Percentiles rank a stretch among this genome's conserved stretches.
phyloP scores from a whole-genome alignment of 2,797 vertebrate species.

The Alosa sapidissima region DNA sequence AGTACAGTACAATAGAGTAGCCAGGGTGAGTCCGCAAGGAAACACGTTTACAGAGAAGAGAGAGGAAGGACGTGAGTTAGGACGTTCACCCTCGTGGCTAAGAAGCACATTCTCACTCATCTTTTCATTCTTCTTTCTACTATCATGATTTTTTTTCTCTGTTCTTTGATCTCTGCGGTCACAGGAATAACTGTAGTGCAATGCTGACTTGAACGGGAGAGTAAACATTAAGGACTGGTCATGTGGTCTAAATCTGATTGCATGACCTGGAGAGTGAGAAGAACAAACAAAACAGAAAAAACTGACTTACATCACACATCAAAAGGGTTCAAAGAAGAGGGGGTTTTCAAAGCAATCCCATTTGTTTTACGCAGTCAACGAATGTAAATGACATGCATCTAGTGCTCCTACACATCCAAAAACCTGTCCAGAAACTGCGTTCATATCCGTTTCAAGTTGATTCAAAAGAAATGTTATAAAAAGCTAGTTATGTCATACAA shows the following conservation, averaged over 20 bases:
- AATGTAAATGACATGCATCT: conserved; percentile 64
- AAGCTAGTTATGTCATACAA: conserved; percentile 97
- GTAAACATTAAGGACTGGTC: conserved; percentile 20
- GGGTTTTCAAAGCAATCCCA: conserved; percentile 16
- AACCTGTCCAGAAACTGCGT: conserved; percentile 65
- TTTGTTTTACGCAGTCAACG: conserved; percentile 33
- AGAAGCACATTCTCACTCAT: not conserved
- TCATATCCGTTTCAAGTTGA: conserved; percentile 7
- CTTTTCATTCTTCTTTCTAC: not conserved
- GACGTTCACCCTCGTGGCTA: not conserved
- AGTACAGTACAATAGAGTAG: conserved; percentile 36
- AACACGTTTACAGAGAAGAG: conserved; percentile 48
- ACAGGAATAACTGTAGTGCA: conserved; percentile 24
- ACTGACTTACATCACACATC: not conserved
- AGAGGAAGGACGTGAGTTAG: conserved; percentile 44
- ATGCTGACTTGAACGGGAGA: conserved; percentile 27
- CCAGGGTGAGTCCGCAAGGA: conserved; percentile 23
- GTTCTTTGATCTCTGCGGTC: not conserved
- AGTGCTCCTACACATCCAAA: conserved; percentile 49
- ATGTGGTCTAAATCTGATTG: not conserved
- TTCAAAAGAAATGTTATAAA: conserved; percentile 90
- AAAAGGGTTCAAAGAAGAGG: not conserved
- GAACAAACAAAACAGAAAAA: conserved; percentile 5
- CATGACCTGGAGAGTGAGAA: not conserved
- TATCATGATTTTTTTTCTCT: not conserved